These are phyloP conservation scores for Coecobrya sp. DNA, from an alignment of 2,888 invertebrate genomes.

Conservation along the genomic window DNA sequence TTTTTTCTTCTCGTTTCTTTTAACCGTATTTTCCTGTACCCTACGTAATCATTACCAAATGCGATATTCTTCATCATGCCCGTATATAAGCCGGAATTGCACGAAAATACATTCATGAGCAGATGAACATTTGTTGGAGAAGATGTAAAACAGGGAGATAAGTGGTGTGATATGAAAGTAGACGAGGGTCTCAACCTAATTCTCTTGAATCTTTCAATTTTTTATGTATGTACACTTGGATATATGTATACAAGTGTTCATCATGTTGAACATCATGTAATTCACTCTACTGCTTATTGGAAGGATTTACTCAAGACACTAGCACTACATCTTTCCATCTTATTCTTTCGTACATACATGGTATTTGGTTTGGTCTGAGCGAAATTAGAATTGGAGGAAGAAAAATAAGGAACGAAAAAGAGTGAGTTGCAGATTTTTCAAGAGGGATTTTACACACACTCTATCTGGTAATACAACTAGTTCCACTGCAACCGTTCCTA, in stretches of 20 bases:
- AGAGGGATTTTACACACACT: conserved; percentile 42
- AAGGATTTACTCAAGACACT: conserved; percentile 30
- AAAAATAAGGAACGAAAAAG: conserved; percentile 16
- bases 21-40: conserved; percentile 13
- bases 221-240: background rate
- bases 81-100: background rate
- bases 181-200: conserved; percentile 45
- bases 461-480: background rate
- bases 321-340: conserved; percentile 27
- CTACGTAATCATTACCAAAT: conserved; percentile 63
- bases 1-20: conserved; percentile 21
- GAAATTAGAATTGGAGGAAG: conserved; percentile 59
- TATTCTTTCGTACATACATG: background rate
- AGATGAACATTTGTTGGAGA: background rate
- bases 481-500: background rate
- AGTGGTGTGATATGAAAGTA: conserved; percentile 14
- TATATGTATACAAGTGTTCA: background rate
- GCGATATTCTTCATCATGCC: background rate
- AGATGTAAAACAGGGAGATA: conserved; percentile 36
- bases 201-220: conserved; percentile 47
- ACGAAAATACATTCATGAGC: conserved; percentile 12
- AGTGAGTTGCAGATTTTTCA: conserved; percentile 62
- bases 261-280: conserved; percentile 50
- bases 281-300: conserved; percentile 54
- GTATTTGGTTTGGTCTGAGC: conserved; percentile 31